Percentiles rank a stretch among this genome's conserved stretches.
phyloP scores from a whole-genome alignment of 2,113 vertebrate species.

The Octodon degus region DNA sequence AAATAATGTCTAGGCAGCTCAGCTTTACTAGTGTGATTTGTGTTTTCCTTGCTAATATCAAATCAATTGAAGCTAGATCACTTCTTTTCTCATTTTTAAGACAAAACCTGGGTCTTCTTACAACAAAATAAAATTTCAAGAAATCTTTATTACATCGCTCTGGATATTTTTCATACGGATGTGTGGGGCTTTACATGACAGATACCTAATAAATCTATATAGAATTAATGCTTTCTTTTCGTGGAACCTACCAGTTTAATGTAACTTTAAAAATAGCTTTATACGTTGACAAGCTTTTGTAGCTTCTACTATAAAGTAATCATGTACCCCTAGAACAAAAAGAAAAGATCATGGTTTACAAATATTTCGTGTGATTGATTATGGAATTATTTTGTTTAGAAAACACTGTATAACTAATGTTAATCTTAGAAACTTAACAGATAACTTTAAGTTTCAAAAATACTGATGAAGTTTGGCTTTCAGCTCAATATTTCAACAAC shows the following conservation, averaged over 20 bases:
- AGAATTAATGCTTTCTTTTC: neutral
- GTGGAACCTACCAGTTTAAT: neutral
- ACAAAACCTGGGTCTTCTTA: neutral
- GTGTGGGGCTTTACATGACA: neutral
- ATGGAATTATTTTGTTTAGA: neutral
- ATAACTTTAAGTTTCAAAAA: neutral
- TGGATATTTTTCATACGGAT: neutral
- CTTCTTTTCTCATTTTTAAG: neutral
- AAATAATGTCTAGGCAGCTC: neutral
- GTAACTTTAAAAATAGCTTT: neutral
- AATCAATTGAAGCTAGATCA: neutral
- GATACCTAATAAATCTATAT: neutral
- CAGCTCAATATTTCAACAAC: neutral
- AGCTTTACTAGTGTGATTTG: neutral
- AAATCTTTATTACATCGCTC: rapidly evolving
- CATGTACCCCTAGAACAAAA: neutral
- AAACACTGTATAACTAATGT: neutral
- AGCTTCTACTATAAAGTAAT: neutral
- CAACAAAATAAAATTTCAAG: neutral
- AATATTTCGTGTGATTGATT: neutral
- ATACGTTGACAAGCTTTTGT: neutral
- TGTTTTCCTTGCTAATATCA: neutral
- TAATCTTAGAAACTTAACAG: neutral
- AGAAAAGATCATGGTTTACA: neutral
- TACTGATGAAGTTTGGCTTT: neutral